phyloP scores from a whole-genome alignment of 2,888 invertebrate genomes.

The Callimorpha dominula region DNA sequence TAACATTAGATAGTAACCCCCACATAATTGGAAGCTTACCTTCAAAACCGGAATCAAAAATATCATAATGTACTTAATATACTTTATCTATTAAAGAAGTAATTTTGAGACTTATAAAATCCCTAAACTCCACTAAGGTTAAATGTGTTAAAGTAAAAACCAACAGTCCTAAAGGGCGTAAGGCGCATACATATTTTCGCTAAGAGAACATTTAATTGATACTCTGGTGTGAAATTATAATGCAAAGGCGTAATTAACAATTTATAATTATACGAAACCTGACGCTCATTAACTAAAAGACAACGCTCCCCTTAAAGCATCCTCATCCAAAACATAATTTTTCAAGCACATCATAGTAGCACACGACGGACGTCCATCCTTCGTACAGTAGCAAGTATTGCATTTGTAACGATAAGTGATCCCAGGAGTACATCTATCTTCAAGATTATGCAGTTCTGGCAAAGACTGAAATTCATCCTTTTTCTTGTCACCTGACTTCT shows the following conservation, averaged over 20 bases:
- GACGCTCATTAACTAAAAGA: conserved; percentile 6
- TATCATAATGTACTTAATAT: not conserved
- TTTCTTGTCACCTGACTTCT: not conserved
- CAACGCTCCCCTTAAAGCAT: conserved; percentile 31
- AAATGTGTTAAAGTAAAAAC: too few species aligned
- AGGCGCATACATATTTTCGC: too few species aligned
- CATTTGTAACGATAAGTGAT: conserved; percentile 61
- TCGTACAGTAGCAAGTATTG: conserved; percentile 64
- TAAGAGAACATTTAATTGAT: not conserved
- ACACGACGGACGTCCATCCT: conserved; percentile 51
- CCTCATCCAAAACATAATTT: conserved; percentile 46
- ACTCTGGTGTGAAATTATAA: not conserved
- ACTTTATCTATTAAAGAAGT: too few species aligned
- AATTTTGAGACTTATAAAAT: too few species aligned
- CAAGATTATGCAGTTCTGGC: conserved; percentile 45
- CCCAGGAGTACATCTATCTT: conserved; percentile 56
- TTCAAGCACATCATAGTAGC: conserved; percentile 66
- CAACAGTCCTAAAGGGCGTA: too few species aligned
- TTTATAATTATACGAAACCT: not conserved
- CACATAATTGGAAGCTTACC: not conserved
- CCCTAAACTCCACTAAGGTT: too few species aligned
- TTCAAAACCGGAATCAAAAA: not conserved
- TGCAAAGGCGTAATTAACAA: not conserved
- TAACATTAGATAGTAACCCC: not conserved
- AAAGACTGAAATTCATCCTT: conserved; percentile 27